phyloP scores from a whole-genome alignment of 2,113 vertebrate species.

The Strix aluco region DNA sequence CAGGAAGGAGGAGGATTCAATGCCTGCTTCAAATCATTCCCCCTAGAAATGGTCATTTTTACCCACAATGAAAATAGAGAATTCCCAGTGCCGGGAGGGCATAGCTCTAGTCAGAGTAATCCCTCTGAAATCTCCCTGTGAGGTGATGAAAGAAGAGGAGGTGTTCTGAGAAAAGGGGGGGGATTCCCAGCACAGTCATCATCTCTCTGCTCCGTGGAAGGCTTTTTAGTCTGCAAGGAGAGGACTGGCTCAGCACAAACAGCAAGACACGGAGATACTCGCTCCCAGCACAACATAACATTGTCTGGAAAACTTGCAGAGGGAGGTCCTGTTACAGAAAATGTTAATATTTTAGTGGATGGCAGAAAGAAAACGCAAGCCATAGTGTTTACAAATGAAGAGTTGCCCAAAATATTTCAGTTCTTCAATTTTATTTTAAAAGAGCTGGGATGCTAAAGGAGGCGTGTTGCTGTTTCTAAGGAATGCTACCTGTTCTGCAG shows the following conservation, averaged over 20 bases:
- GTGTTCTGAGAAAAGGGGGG: not conserved
- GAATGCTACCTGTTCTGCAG: not conserved
- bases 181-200: not conserved
- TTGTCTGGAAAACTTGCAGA: not conserved
- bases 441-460: not conserved
- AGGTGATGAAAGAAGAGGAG: not conserved
- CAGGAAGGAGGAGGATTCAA: conserved; percentile 6
- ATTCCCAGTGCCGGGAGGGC: not conserved
- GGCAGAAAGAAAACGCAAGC: not conserved
- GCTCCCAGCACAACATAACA: not conserved
- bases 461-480: not conserved
- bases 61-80: conserved; percentile 19
- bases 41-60: conserved; percentile 30
- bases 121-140: not conserved
- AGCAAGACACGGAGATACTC: fast-evolving
- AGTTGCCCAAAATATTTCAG: not conserved
- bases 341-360: not conserved
- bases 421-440: not conserved
- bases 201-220: not conserved
- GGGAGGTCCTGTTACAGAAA: not conserved
- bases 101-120: not conserved
- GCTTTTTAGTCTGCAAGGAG: not conserved
- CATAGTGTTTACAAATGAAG: not conserved
- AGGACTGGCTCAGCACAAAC: not conserved
- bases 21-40: conserved; percentile 34